Evolutionary conservation across 2,797 vertebrate genomes (phyloP).

Genomic region (Gambelia wislizenii): DNA sequence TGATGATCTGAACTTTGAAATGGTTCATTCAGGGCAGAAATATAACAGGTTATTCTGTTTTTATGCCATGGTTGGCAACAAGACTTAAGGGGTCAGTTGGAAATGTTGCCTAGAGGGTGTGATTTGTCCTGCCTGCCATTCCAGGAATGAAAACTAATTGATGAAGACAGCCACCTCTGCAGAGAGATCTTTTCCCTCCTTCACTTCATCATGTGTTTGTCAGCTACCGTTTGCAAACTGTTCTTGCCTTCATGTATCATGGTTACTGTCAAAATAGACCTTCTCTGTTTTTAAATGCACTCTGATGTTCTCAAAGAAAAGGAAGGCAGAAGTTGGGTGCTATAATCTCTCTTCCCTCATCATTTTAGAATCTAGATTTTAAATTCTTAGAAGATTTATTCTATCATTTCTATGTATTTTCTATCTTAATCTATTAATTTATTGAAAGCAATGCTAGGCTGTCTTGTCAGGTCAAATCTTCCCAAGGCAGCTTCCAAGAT

Average conservation of each 20-base stretch:
- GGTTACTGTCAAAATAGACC: slow-evolving; percentile 50
- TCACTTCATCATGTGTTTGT: slow-evolving; percentile 49
- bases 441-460: neutral
- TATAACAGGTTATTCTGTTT: neutral
- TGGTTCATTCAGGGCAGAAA: slow-evolving; percentile 1
- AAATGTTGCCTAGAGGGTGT: slow-evolving; percentile 20
- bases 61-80: slow-evolving; percentile 23
- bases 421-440: neutral
- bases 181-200: slow-evolving; percentile 20
- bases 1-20: slow-evolving; percentile 37
- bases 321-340: slow-evolving; percentile 40
- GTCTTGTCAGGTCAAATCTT: neutral
- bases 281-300: slow-evolving; percentile 17
- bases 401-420: neutral
- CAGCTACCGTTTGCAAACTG: slow-evolving; percentile 32
- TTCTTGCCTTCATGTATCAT: neutral
- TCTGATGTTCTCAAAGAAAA: slow-evolving; percentile 25
- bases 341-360: slow-evolving; percentile 38
- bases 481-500: neutral
- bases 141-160: slow-evolving; percentile 36
- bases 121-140: neutral
- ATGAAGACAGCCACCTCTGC: slow-evolving; percentile 39
- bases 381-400: neutral
- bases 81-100: slow-evolving; percentile 29
- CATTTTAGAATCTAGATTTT: slow-evolving; percentile 3